Evolutionary conservation across 1,140 invertebrate genomes (phyloP), one percentile per base, ranked within the genome.

Genomic region (Phocides pigmalion): DNA sequence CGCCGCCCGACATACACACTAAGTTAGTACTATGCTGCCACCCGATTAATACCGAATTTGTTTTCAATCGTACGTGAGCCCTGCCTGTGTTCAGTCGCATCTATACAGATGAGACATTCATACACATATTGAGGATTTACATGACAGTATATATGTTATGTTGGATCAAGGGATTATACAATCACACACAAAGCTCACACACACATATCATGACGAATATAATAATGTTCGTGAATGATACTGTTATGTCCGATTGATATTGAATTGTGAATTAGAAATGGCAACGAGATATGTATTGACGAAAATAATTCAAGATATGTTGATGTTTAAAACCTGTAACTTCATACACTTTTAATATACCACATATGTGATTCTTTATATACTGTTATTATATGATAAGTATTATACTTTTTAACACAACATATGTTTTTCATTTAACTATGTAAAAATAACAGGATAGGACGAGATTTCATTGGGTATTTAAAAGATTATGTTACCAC

Each of bases 11-110:
- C 49, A 70, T 75, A 81, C 71, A 89, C 83, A 84, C 84, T 77
- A 75, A 65, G 86, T 89, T 89, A 89, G 85, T 89, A 86, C 82
- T 51, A 51, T 51, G 49, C 49, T 79, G 75, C 74, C 78, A 84
- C 82, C 78, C 49, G 50, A 61, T 53, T 32, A 39, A 64, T 54
- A 46, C 42, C 42, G 17, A 32, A 25, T 32, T 50, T 32, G 3
- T 32, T 19, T 42, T 3, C 9, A 53, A 53, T 16, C 50, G 32
- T 28, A 14, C 20, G 50, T 53, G 50, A 54, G 68, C 70, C 44
- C 47, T 70, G 72, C 70, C 46, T 70, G 73, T 74, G 76, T 71
- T 41, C 14, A 14, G 37, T n/a, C n/a, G n/a, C n/a, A n/a, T n/a
- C 16, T 22, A 5, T 35, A n/a, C n/a, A n/a, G 22, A 35, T 16